These are phyloP conservation scores for Oeneis ivallda DNA, from an alignment of 2,888 invertebrate genomes.

Conservation along the genomic window DNA sequence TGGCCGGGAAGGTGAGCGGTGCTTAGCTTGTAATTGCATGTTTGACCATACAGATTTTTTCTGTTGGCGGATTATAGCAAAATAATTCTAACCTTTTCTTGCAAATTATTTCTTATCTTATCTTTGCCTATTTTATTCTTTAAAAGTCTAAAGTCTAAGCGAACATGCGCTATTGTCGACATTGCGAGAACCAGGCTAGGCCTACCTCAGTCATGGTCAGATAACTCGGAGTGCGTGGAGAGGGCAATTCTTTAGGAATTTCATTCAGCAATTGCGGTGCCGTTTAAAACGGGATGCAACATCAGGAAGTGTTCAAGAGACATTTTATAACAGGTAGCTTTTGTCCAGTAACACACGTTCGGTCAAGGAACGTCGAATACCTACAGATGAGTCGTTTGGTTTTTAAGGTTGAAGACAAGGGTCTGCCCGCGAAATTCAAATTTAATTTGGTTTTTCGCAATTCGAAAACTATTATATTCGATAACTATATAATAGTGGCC, in stretches of 20 bases:
- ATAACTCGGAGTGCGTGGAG: conserved; percentile 18
- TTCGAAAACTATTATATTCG: no score
- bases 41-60: no score
- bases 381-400: no score
- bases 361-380: neutral
- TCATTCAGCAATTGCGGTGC: conserved; percentile 28
- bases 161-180: neutral
- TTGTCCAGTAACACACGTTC: neutral
- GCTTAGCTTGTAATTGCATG: no score
- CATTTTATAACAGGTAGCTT: neutral
- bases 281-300: conserved; percentile 27
- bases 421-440: no score
- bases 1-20: no score
- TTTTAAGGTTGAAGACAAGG: no score
- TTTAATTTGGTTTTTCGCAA: no score
- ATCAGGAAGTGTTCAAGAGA: conserved; percentile 19
- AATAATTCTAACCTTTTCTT: no score
- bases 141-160: neutral
- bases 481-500: no score
- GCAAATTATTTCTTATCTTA: neutral
- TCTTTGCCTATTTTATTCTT: neutral
- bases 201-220: conserved; percentile 15
- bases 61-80: no score
- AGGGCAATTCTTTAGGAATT: conserved; percentile 29
- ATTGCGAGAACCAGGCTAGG: neutral